Evolutionary conservation across 1,140 invertebrate genomes (phyloP).

Genomic region (Branchinecta lindahli): DNA sequence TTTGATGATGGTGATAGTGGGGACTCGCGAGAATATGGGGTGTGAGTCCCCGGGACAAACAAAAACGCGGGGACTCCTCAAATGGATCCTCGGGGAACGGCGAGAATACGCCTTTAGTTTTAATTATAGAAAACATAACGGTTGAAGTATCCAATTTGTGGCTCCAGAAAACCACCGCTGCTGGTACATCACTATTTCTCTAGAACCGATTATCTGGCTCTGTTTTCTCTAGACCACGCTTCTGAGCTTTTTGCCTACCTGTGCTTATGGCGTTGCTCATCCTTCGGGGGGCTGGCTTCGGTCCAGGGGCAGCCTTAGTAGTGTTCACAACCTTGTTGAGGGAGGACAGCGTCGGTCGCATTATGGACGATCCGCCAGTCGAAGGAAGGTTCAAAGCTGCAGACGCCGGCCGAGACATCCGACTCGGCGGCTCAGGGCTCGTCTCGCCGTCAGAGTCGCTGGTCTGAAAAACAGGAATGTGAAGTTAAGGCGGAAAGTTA

Average conservation of each 20-base stretch:
- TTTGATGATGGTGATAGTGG: too few species aligned
- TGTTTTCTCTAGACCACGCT: not conserved
- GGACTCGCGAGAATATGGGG: too few species aligned
- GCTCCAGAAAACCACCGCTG: too few species aligned
- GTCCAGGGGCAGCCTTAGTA: not conserved
- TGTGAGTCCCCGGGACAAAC: too few species aligned
- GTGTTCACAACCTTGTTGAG: constrained; percentile 6
- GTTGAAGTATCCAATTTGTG: too few species aligned
- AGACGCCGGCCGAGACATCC: not conserved
- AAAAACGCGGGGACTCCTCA: too few species aligned
- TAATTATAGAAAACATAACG: too few species aligned
- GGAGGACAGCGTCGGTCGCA: not conserved
- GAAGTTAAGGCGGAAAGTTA: too few species aligned
- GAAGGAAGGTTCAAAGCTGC: not conserved
- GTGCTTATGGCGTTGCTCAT: not conserved
- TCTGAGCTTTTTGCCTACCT: not conserved
- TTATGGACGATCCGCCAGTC: not conserved
- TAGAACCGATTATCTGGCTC: too few species aligned
- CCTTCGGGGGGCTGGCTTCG: not conserved
- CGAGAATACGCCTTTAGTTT: too few species aligned
- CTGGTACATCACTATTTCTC: too few species aligned
- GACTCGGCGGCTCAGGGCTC: not conserved
- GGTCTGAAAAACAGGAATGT: not conserved
- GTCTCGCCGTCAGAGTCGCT: not conserved
- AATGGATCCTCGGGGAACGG: too few species aligned